Evolutionary conservation across 2,113 vertebrate genomes (phyloP).

Genomic region (Gymnarchus niloticus): DNA sequence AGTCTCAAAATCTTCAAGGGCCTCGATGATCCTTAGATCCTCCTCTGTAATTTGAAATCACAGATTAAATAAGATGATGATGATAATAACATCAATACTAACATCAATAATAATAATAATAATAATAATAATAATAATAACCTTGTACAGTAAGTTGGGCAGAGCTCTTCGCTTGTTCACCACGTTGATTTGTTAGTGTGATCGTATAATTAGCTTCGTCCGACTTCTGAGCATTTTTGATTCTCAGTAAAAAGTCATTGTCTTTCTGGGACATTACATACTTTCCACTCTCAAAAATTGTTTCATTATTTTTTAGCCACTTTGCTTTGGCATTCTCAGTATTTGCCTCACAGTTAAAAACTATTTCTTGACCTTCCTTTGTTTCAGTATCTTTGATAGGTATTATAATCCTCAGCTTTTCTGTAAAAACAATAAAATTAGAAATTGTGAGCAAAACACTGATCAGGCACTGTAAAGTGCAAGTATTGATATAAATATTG

Average conservation of each 20-base stretch:
- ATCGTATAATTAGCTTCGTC: constrained; percentile 79
- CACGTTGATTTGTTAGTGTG: constrained; percentile 80
- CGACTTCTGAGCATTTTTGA: constrained; percentile 76
- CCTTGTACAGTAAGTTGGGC: constrained; percentile 79
- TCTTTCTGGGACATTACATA: constrained; percentile 86
- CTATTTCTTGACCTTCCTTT: constrained; percentile 80
- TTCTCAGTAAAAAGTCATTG: constrained; percentile 85
- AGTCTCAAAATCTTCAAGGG: constrained; percentile 90
- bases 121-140: constrained; percentile 46
- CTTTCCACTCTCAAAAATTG: constrained; percentile 90
- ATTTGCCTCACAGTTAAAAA: constrained; percentile 96
- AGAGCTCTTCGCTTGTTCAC: constrained; percentile 79
- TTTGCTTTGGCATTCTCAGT: constrained; percentile 93
- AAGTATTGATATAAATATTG: neutral
- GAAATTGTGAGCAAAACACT: too few species aligned
- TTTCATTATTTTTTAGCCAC: constrained; percentile 88
- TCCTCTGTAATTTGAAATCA: constrained; percentile 71
- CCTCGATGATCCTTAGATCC: constrained; percentile 82
- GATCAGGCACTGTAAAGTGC: neutral
- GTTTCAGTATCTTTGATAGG: constrained; percentile 84
- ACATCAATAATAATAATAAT: neutral
- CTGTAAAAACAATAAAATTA: constrained; percentile 56
- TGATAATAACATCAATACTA: neutral
- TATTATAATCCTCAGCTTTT: constrained; percentile 87
- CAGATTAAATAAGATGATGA: neutral